Base-by-base conservation (phyloP, 2,888 invertebrate genomes). In the Limnephilus lunatus region DNA sequence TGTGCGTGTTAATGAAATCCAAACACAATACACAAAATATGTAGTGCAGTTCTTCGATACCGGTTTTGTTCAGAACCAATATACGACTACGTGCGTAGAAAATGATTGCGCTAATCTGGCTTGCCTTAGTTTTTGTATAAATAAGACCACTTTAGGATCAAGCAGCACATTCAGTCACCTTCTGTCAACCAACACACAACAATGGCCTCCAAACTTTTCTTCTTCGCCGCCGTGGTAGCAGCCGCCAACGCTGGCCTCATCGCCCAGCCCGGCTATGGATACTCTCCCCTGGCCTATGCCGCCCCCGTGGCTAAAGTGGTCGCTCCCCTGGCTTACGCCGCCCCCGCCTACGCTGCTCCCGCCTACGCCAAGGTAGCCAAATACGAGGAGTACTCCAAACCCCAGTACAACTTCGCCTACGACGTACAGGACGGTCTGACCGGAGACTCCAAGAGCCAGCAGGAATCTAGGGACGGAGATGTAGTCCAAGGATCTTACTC, bases 391-490 rank as follows among this genome's bases (percentile, higher is more conserved):
- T 90, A 92, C 89, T 87, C 93, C 89, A 81, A 93, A 81, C 93
- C 15, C 0, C 95, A 96, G 91, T 96, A 96, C 94, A 95, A 95
- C 93, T 96, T 95, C 94, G 95, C 95, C 1, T 96, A 96, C 94
- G 94, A 95, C 90, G 94, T 96, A 95, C 96, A 95, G 95, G 97
- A 96, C 95, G 97, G 95, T 3, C 94, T 94, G 2, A 96, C 96
- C 0, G 96, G 96, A 81, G 96, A 96, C 94, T 94, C 94, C 25
- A 96, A 96, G 94, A 95, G 95, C 89, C 95, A 95, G 93, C 95
- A 95, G 90, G 96, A 96, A 94, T 94, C 95, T 81, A 95, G 95
- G 53, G 95, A 94, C 91, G 96, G 96, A 0, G 95, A 95, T 92
- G 94, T 95, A 0, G 96, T 96, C 14, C 95, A 94, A 12, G 96